phyloP scores from a whole-genome alignment of 2,113 vertebrate species.

The Synchiropus splendidus region DNA sequence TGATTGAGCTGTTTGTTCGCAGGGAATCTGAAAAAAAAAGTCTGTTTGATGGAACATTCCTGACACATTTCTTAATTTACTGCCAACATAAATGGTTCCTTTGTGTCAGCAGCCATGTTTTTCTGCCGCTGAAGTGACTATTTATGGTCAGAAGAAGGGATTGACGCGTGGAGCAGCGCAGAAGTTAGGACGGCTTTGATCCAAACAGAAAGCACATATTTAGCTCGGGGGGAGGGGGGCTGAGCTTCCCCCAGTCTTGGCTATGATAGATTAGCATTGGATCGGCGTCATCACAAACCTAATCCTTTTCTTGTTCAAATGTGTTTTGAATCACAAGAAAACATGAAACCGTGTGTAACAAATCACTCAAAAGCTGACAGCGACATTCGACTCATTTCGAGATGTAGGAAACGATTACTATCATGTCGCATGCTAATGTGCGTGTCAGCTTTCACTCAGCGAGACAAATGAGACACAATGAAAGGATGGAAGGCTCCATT shows the following conservation, averaged over 20 bases:
- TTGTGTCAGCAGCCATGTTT: conserved; percentile 31
- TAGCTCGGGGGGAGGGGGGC: conserved; percentile 48
- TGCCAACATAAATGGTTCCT: conserved; percentile 35
- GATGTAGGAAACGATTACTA: not conserved
- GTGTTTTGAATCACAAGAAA: conserved; percentile 30
- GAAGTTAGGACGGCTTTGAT: conserved; percentile 53
- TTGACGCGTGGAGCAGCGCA: conserved; percentile 33
- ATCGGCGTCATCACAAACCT: conserved; percentile 43
- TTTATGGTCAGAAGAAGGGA: conserved; percentile 57
- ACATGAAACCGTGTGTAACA: conserved; percentile 25
- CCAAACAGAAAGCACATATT: conserved; percentile 44
- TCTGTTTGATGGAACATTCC: not conserved
- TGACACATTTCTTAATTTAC: conserved; percentile 27
- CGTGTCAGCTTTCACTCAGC: not conserved
- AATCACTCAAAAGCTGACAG: conserved; percentile 34
- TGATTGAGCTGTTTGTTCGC: conserved; percentile 12
- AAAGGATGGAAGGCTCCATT: conserved; percentile 6
- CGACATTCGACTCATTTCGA: not conserved
- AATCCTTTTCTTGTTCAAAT: conserved; percentile 39
- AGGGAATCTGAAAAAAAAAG: conserved; percentile 17
- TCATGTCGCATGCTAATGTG: not conserved
- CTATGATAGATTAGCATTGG: conserved; percentile 50
- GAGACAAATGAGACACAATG: not conserved
- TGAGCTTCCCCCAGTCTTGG: conserved; percentile 50
- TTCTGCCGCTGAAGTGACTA: conserved; percentile 28